Conservation (phyloP, 2,888 invertebrate species). For the Hemistola chrysoprasaria region DNA sequence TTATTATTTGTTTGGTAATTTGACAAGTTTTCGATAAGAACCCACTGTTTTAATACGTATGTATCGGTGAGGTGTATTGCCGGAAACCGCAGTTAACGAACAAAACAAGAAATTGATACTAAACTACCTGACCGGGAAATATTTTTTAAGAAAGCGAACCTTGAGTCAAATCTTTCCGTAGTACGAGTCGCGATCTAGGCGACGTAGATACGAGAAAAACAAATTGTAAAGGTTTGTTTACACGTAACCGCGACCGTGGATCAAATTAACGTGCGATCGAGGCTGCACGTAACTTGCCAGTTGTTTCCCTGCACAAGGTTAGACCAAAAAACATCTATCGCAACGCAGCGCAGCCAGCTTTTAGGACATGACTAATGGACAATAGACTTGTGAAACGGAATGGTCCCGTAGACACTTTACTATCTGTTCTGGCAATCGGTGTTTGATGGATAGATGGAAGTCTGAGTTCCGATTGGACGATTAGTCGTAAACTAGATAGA, state of each 20-base stretch:
- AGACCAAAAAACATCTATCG: conserved; percentile 63
- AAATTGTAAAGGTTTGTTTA: conserved; percentile 53
- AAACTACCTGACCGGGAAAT: conserved; percentile 19
- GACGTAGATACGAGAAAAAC: conserved; percentile 43
- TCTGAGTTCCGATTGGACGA: conserved; percentile 11
- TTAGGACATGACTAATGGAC: conserved; percentile 74
- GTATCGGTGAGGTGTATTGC: conserved; percentile 6
- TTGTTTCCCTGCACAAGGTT: conserved; percentile 56
- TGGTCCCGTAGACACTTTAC: conserved; percentile 30
- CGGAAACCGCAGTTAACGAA: conserved; percentile 22
- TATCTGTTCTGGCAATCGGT: conserved; percentile 3
- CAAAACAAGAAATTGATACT: conserved; percentile 3
- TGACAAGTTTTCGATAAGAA: conserved; percentile 44
- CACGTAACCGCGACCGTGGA: conserved; percentile 59
- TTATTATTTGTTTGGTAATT: conserved; percentile 51
- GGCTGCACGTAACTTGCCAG: conserved; percentile 69
- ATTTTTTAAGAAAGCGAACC: conserved; percentile 20
- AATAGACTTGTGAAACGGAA: conserved; percentile 59
- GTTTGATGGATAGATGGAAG: conserved; percentile 11
- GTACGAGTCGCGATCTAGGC: conserved; percentile 22
- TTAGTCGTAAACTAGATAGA: conserved; percentile 23
- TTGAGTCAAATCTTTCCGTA: conserved; percentile 25
- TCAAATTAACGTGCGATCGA: conserved; percentile 62
- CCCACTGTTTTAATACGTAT: conserved; percentile 15
- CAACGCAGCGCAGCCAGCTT: conserved; percentile 48